A percentile compares a stretch with the other conserved stretches of the same genome.
Evolutionary conservation across 2,888 invertebrate genomes (phyloP).

Genomic region (Podabrus alpinus): DNA sequence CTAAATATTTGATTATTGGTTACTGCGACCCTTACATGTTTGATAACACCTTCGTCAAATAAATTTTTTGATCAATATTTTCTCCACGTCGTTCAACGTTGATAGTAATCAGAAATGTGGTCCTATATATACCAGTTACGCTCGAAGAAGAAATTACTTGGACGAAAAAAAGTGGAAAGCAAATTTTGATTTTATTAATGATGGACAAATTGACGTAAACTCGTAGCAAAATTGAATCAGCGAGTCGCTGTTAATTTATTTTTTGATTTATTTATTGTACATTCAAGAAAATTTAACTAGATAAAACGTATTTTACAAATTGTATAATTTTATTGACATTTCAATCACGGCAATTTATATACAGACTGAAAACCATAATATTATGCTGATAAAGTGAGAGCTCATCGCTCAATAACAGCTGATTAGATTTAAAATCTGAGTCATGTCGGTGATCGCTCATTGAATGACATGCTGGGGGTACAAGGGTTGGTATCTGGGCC

Average conservation of each 20-base stretch:
- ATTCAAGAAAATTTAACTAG: background rate
- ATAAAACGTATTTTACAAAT: background rate
- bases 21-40: background rate
- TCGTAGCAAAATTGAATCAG: background rate
- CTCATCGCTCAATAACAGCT: conserved; percentile 42
- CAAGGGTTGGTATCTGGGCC: conserved; percentile 10
- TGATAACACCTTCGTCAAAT: background rate
- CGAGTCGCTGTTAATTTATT: background rate
- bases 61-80: background rate
- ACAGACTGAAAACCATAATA: conserved; percentile 27
- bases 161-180: background rate
- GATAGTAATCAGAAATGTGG: too few species aligned
- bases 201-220: background rate
- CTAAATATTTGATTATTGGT: conserved; percentile 29
- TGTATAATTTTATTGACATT: conserved; percentile 3
- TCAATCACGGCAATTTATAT: conserved; percentile 8
- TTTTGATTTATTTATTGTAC: background rate
- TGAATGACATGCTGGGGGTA: conserved; percentile 33
- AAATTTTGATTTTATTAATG: background rate
- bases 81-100: too few species aligned
- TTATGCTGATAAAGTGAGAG: conserved; percentile 25
- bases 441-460: conserved; percentile 42
- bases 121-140: too few species aligned
- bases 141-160: background rate
- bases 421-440: conserved; percentile 44